Base-by-base conservation (phyloP, 2,797 vertebrate genomes). In the Danio aesculapii region DNA sequence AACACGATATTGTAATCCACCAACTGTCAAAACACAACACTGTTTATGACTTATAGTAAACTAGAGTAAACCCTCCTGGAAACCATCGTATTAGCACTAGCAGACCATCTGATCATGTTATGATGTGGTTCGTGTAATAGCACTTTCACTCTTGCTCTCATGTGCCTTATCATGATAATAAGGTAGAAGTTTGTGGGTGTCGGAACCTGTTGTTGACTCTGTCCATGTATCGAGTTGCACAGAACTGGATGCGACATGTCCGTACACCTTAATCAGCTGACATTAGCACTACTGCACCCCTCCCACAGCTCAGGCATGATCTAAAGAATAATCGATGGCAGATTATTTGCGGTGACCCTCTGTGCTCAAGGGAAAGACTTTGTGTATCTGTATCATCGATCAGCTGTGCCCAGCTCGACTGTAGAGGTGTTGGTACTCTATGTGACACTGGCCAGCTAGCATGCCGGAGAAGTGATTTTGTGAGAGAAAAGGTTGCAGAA, bases 331-430 rank as follows among this genome's bases (percentile, higher is more conserved):
- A 84, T 84, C 77, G 16, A 79, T 83, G 72, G 21, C 19, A 63
- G 49, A 84, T 88, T 86, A 85, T 79, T 73, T 72, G 49, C 49
- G 14, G 62, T 74, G 62, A 72, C 70, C 74, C 43, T 74, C 17
- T 75, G 64, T 53, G 77, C 19, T 81, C 79, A 61, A 58, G 82
- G 41, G 74, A 81, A 62, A 43, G 11, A 69, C 50, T 75, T 77
- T 81, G 9, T 6, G 63, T 69, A 75, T 79, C 71, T 39, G 57
- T 69, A n/a, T 43, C 73, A 81, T 82, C 66, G 83, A 82, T 83
- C 77, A 73, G 43, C 46, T 13, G 6, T 69, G 17, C 19, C 55
- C 44, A 5, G 52, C 44, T n/a, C 14, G 79, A 68, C 59, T 7
- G 6, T 14, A 49, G 8, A 57, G 12, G 71, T 47, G 59, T 75